These are phyloP conservation scores for Ernsta delagoae DNA, from an alignment of 2,888 invertebrate genomes.

Conservation along the genomic window DNA sequence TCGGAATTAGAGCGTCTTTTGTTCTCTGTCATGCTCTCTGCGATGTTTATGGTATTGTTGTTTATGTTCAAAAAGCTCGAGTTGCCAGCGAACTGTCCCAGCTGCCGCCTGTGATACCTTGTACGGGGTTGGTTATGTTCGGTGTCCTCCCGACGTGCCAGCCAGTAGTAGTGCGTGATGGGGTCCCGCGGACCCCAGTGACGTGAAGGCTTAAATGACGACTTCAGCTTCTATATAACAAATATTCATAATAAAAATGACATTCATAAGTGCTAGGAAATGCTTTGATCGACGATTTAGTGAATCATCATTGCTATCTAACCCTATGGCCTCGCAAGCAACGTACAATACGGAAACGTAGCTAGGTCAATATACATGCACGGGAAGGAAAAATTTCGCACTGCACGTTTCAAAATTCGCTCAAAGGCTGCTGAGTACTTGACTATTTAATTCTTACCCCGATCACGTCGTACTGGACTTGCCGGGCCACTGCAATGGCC, in stretches of 20 bases:
- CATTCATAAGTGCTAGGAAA: constrained; percentile 5
- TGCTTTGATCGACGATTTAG: neutral
- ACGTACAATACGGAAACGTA: neutral
- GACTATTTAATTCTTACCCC: constrained; percentile 44
- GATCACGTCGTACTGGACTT: constrained; percentile 66
- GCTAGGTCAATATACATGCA: constrained; percentile 37
- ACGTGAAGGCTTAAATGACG: constrained; percentile 70
- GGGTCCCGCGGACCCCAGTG: constrained; percentile 79
- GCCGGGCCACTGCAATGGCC: constrained; percentile 56
- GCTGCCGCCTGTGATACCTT: constrained; percentile 55
- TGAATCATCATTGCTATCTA: constrained; percentile 19
- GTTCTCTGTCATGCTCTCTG: constrained; percentile 39
- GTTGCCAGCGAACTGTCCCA: constrained; percentile 62
- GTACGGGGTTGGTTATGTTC: constrained; percentile 46
- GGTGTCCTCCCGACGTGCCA: constrained; percentile 62
- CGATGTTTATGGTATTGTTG: constrained; percentile 32
- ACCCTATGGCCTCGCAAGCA: constrained; percentile 35
- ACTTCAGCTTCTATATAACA: constrained; percentile 67
- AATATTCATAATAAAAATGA: no score
- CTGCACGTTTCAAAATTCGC: constrained; percentile 26
- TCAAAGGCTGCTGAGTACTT: constrained; percentile 6
- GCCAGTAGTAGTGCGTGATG: constrained; percentile 75
- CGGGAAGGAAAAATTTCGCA: constrained; percentile 33
- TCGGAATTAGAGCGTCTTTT: constrained; percentile 69
- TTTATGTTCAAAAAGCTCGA: constrained; percentile 50